These are phyloP conservation scores for Mus minutoides DNA, from an alignment of 2,797 vertebrate species.

Conservation along the genomic window DNA sequence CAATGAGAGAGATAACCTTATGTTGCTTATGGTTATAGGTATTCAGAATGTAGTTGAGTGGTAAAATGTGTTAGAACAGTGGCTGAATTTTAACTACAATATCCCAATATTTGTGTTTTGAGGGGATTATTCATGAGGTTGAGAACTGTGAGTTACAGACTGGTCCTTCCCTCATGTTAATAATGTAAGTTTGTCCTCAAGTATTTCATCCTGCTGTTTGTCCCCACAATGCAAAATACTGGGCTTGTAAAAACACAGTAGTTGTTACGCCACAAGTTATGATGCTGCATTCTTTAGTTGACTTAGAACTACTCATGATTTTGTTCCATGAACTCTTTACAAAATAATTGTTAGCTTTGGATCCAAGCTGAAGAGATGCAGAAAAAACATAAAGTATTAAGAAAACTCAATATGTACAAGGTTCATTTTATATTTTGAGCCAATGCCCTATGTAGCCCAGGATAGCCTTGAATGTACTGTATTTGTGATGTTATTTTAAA, in stretches of 20 bases:
- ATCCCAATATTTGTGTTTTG: neutral
- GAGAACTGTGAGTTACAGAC: neutral
- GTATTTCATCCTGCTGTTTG: neutral
- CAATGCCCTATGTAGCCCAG: neutral
- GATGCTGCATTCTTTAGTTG: neutral
- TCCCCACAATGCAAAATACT: accelerated
- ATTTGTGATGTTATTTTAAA: neutral
- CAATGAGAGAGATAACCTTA: neutral
- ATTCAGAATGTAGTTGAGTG: neutral
- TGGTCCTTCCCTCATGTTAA: neutral
- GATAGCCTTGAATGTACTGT: neutral
- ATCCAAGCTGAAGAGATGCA: neutral
- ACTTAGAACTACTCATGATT: neutral
- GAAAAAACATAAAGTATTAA: neutral
- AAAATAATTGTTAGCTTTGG: neutral
- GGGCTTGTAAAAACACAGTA: too few species aligned
- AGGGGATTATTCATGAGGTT: neutral
- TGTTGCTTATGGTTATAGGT: neutral
- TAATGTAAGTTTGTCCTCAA: neutral
- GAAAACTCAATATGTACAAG: neutral
- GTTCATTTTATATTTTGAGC: neutral
- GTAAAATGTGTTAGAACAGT: neutral
- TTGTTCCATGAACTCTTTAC: neutral
- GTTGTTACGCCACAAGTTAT: neutral
- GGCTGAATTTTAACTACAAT: neutral